These are phyloP conservation scores for Nipponacmea schrenckii DNA, from an alignment of 2,888 invertebrate species.

Conservation along the genomic window DNA sequence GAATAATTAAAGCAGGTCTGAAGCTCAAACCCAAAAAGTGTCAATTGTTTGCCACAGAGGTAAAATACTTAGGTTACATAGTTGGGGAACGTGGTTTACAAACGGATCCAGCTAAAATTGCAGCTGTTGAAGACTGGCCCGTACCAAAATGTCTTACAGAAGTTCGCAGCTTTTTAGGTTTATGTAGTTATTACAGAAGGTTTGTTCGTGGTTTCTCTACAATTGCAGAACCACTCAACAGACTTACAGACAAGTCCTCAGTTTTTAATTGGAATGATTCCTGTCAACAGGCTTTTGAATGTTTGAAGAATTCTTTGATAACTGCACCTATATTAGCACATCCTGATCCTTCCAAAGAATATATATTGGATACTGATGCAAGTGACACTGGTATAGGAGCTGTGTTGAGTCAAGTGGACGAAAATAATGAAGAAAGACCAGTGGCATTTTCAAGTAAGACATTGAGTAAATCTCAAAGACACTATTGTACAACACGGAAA, in stretches of 20 bases:
- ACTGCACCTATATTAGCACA: conserved; percentile 22
- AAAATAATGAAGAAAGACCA: conserved; percentile 20
- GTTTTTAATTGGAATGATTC: conserved; percentile 27
- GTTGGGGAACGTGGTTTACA: conserved; percentile 21
- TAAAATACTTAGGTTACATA: conserved; percentile 29
- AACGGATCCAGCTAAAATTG: neutral
- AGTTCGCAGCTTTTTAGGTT: conserved; percentile 31
- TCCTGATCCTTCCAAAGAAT: conserved; percentile 19
- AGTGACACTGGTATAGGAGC: conserved; percentile 27
- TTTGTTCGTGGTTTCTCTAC: conserved; percentile 26
- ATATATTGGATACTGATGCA: conserved; percentile 30
- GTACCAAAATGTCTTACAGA: conserved; percentile 21
- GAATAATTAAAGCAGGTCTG: conserved; percentile 27
- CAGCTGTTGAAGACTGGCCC: conserved; percentile 21
- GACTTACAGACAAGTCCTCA: conserved; percentile 21
- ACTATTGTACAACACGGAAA: conserved; percentile 24
- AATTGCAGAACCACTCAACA: conserved; percentile 28
- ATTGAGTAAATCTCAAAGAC: conserved; percentile 20
- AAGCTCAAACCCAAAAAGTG: conserved; percentile 38
- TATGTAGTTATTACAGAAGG: conserved; percentile 31
- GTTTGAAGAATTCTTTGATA: conserved; percentile 18
- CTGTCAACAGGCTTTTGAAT: conserved; percentile 26
- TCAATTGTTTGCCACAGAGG: conserved; percentile 23
- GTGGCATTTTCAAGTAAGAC: conserved; percentile 31
- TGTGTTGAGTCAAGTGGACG: conserved; percentile 23